Percentiles rank a stretch among this genome's conserved stretches.
Evolutionary conservation across 2,888 invertebrate species (phyloP).

Genomic region (Scaptomyza cyrtandrae): DNA sequence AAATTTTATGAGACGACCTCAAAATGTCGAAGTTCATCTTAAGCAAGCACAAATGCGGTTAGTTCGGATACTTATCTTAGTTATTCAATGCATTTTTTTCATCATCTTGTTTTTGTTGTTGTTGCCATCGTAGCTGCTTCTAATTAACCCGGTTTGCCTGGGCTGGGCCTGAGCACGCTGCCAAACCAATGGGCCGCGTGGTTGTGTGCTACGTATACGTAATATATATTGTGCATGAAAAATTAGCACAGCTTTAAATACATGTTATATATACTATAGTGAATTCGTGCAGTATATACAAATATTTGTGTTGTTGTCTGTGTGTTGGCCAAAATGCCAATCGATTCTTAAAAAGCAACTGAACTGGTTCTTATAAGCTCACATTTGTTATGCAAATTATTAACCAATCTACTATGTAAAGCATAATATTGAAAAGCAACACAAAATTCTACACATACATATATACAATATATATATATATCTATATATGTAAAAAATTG

Average conservation of each 20-base stretch:
- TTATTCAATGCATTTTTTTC: slow-evolving; percentile 20
- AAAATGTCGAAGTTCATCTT: slow-evolving; percentile 73
- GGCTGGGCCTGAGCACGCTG: slow-evolving; percentile 28
- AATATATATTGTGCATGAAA: slow-evolving; percentile 59
- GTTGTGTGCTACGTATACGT: slow-evolving; percentile 59
- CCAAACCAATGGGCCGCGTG: slow-evolving; percentile 40
- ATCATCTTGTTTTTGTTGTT: slow-evolving; percentile 8
- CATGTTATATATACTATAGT: slow-evolving; percentile 28
- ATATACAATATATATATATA: not conserved
- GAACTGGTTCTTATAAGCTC: slow-evolving; percentile 63
- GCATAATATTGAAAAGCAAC: slow-evolving; percentile 31
- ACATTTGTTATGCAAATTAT: slow-evolving; percentile 63
- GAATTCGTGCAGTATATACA: slow-evolving; percentile 19
- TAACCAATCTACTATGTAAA: slow-evolving; percentile 35
- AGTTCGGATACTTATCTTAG: slow-evolving; percentile 21
- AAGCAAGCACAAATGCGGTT: slow-evolving; percentile 18
- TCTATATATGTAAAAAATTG: slow-evolving; percentile 7
- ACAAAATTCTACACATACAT: slow-evolving; percentile 1
- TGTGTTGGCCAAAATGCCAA: slow-evolving; percentile 44
- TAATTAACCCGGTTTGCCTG: slow-evolving; percentile 56
- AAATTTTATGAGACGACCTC: slow-evolving; percentile 48
- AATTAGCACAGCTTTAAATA: slow-evolving; percentile 62
- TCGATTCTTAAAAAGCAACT: slow-evolving; percentile 61
- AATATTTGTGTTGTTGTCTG: slow-evolving; percentile 13
- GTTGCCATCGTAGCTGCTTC: slow-evolving; percentile 36